phyloP scores from a whole-genome alignment of 92 coral and sea anemone genomes.

The Actinostola sp. region DNA sequence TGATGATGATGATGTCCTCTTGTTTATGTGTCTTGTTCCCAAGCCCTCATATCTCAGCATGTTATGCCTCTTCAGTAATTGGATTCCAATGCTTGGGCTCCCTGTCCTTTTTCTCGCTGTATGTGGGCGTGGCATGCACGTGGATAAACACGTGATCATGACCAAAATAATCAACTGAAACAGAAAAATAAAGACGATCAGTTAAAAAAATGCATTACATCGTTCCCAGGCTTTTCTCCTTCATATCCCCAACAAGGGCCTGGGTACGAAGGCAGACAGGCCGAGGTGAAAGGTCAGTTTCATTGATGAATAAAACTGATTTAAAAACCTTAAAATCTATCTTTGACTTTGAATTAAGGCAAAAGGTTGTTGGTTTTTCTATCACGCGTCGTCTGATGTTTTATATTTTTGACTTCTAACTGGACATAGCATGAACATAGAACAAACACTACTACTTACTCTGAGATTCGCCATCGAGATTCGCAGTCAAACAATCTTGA shows the following conservation, averaged over 20 bases:
- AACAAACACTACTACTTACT: no score
- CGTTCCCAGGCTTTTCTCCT: neutral
- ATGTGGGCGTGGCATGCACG: constrained; percentile 18
- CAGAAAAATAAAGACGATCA: neutral
- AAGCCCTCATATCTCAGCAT: neutral
- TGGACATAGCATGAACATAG: no score
- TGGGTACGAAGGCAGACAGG: no score
- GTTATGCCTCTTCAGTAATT: neutral
- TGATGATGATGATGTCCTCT: neutral
- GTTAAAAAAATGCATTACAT: neutral
- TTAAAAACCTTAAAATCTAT: no score
- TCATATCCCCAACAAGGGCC: no score
- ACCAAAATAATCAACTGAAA: constrained; percentile 7
- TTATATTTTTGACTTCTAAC: no score
- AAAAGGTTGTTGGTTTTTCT: no score
- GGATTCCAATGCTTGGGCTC: neutral
- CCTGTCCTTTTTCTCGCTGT: neutral
- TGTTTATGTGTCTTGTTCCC: neutral
- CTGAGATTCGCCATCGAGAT: no score
- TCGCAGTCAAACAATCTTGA: no score
- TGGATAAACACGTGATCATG: constrained; percentile 12
- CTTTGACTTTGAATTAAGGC: no score
- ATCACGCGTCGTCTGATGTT: no score
- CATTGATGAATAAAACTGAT: no score
- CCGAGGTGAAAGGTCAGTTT: neutral